Base-by-base conservation (phyloP, 2,888 invertebrate genomes). In the Sialis fuliginosa region DNA sequence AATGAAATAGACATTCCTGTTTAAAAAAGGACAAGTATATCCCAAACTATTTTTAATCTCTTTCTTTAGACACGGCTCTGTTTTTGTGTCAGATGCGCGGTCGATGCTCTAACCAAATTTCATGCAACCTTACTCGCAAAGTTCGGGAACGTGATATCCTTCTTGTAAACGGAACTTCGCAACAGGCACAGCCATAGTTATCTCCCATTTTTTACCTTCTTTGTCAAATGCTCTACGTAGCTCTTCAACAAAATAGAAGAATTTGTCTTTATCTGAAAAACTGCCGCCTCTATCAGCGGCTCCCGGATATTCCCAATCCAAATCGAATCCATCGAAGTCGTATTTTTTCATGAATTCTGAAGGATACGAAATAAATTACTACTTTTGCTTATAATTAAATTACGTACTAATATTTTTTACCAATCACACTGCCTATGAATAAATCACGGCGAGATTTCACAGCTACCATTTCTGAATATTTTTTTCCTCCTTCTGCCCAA, bases 251-350 rank as follows among this genome's bases (percentile, higher is more conserved):
- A 87, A 79, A 60, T 75, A 87, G 37, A 84, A 71, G 67, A 89
- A 90, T 50, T 74, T 73, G 56, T 89, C 81, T 62, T 88, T 89
- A 63, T 91, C 90, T 8, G 81, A 76, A 63, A 77, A 88, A 48
- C 75, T 79, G 35, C 90, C 90, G 6, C 87, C 87, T 33, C 90
- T 75, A 62, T 90, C 90, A 0, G 86, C 76, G 0, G 90, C 90
- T 1, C 84, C 89, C 1, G 90, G 89, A 60, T 90, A 90, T 63
- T 90, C 90, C 89, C 90, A 90, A 59, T 90, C 89, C 56, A 89
- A 69, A 59, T 90, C 89, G 57, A 90, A 77, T 0, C 89, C 89
- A 57, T 89, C 88, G 54, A 90, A 90, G 30, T 74, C 66, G 58
- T 87, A 88, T 56, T 78, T 69, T 45, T 79, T 68, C 69, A 90